phyloP scores from a whole-genome alignment of 2,113 vertebrate genomes.

The Spea bombifrons region DNA sequence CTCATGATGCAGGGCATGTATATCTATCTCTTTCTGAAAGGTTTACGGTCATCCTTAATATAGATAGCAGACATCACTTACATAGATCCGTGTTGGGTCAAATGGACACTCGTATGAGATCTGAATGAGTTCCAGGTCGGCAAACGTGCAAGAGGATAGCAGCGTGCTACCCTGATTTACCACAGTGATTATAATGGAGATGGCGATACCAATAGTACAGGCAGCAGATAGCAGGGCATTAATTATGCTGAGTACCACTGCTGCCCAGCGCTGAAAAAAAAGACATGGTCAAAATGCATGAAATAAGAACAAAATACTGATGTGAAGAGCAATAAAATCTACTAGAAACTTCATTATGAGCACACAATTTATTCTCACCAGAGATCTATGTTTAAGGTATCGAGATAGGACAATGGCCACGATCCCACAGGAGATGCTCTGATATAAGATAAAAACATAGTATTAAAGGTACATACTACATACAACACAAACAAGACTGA shows the following conservation, averaged over 20 bases:
- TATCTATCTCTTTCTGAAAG: too few relatives aligned
- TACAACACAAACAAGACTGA: background rate
- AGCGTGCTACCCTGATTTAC: slow-evolving; percentile 68
- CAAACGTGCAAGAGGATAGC: slow-evolving; percentile 70
- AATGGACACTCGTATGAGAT: slow-evolving; percentile 78
- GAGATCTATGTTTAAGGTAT: slow-evolving; percentile 59
- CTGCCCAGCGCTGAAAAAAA: slow-evolving; percentile 69
- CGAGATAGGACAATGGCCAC: slow-evolving; percentile 75
- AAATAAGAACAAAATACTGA: background rate
- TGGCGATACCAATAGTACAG: slow-evolving; percentile 68
- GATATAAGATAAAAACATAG: background rate
- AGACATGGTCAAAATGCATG: background rate
- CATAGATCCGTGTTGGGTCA: slow-evolving; percentile 82
- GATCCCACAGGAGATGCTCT: slow-evolving; percentile 69
- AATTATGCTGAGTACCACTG: slow-evolving; percentile 65
- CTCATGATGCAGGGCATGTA: too few relatives aligned
- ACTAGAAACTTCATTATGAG: too few relatives aligned
- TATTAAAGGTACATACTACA: background rate
- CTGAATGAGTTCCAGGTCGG: slow-evolving; percentile 56
- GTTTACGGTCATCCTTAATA: too few relatives aligned
- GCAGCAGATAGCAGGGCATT: slow-evolving; percentile 67
- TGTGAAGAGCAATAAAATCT: background rate
- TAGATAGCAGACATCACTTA: slow-evolving; percentile 61
- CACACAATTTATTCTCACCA: slow-evolving; percentile 65
- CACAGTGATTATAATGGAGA: slow-evolving; percentile 72